Conservation (phyloP, 2,888 invertebrate genomes). For the Elegia similella region DNA sequence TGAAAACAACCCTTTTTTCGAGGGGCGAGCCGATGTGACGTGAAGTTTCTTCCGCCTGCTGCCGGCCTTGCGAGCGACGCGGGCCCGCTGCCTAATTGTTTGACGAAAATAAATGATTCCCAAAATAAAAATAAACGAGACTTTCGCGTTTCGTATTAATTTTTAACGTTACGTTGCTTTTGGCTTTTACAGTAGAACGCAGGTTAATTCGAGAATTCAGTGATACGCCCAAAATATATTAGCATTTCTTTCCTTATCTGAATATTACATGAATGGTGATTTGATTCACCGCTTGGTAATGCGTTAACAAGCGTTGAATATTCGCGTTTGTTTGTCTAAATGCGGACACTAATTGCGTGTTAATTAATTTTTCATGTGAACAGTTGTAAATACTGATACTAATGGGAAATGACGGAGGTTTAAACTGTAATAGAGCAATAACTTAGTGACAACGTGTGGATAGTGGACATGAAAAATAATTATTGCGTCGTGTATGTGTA, state of each 20-base stretch:
- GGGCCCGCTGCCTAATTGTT: slow-evolving; percentile 71
- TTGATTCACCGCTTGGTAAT: slow-evolving; percentile 31
- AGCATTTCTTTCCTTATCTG: slow-evolving; percentile 37
- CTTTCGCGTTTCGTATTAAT: slow-evolving; percentile 72
- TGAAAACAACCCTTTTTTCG: slow-evolving; percentile 65
- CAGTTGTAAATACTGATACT: slow-evolving; percentile 15
- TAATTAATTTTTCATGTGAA: slow-evolving; percentile 13
- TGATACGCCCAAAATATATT: slow-evolving; percentile 38
- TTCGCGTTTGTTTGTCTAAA: slow-evolving; percentile 9
- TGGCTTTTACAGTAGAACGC: slow-evolving; percentile 47
- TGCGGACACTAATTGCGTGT: slow-evolving; percentile 10
- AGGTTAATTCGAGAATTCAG: slow-evolving; percentile 42
- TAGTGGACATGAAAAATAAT: slow-evolving; percentile 55
- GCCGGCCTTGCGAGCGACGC: slow-evolving; percentile 59
- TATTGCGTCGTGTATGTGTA: slow-evolving; percentile 65
- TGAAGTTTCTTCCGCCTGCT: slow-evolving; percentile 65
- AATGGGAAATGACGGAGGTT: slow-evolving; percentile 28
- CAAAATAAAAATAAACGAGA: slow-evolving; percentile 77
- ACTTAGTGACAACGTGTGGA: slow-evolving; percentile 49
- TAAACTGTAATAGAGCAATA: slow-evolving; percentile 56
- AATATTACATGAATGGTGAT: slow-evolving; percentile 33
- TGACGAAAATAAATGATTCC: slow-evolving; percentile 79
- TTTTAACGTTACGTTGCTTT: slow-evolving; percentile 63
- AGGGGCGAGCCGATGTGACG: slow-evolving; percentile 59
- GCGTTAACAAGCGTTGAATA: slow-evolving; percentile 28